Evolutionary conservation across 1,140 invertebrate species (phyloP).

Genomic region (Acromyrmex charruanus): DNA sequence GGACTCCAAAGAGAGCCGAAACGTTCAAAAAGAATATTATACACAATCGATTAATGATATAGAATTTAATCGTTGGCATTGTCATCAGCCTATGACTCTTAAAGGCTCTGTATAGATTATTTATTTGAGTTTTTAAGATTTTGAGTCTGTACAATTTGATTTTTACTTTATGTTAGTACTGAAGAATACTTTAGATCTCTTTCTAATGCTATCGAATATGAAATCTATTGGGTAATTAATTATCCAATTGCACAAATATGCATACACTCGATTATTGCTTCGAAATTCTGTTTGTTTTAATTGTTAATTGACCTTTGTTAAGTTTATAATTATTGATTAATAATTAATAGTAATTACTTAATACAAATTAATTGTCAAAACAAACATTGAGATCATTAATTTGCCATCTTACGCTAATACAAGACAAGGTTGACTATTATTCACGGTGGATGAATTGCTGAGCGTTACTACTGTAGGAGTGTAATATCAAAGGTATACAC

Average conservation of each 20-base stretch:
- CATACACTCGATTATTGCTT: not conserved
- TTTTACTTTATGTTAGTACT: not conserved
- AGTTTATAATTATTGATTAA: not conserved
- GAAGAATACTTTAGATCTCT: not conserved
- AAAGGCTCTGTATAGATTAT: too few relatives aligned
- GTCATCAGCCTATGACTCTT: too few relatives aligned
- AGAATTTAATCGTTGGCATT: too few relatives aligned
- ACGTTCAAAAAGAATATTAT: too few relatives aligned
- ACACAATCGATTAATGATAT: too few relatives aligned
- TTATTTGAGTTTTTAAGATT: too few relatives aligned
- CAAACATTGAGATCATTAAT: conserved; percentile 18
- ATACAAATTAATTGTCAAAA: not conserved
- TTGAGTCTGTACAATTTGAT: not conserved
- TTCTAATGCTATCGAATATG: not conserved
- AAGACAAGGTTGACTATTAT: not conserved
- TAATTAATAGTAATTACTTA: not conserved
- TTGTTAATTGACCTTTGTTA: not conserved
- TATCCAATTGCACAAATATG: not conserved
- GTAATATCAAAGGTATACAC: not conserved
- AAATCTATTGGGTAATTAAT: not conserved
- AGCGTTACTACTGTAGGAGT: conserved; percentile 31
- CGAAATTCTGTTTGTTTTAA: not conserved
- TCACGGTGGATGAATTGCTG: conserved; percentile 22
- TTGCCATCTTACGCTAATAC: not conserved
- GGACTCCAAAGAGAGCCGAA: too few relatives aligned